Conservation (phyloP, 2,888 invertebrate genomes). For the Heteromyza rotundicornis region DNA sequence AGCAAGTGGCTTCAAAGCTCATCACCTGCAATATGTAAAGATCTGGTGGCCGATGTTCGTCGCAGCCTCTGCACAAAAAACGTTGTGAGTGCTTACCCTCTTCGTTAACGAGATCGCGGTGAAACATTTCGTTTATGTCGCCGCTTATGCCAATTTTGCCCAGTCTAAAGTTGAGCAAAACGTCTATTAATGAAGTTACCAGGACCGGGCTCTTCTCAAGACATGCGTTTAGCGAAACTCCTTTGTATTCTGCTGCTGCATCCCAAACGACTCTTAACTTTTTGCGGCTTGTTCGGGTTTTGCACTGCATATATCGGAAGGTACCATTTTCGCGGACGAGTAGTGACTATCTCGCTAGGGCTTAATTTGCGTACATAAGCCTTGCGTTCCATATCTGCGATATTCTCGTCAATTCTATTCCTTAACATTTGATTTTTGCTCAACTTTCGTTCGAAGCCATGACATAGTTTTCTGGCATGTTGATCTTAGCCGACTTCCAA, state of each 20-base stretch:
- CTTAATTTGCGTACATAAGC: conserved; percentile 25
- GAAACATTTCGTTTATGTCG: conserved; percentile 45
- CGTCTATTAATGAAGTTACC: conserved; percentile 44
- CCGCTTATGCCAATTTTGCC: conserved; percentile 45
- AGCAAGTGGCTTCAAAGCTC: conserved; percentile 39
- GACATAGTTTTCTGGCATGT: conserved; percentile 33
- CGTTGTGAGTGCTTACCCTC: conserved; percentile 45
- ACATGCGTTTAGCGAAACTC: conserved; percentile 40
- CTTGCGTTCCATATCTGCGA: conserved; percentile 22
- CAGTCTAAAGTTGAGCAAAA: conserved; percentile 53
- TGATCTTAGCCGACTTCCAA: conserved; percentile 33
- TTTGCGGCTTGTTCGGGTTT: conserved; percentile 41
- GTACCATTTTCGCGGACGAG: conserved; percentile 35
- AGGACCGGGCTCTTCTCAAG: conserved; percentile 49
- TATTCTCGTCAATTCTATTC: conserved; percentile 12
- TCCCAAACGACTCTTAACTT: conserved; percentile 45
- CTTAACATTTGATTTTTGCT: conserved; percentile 19
- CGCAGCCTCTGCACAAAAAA: conserved; percentile 43
- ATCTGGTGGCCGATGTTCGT: conserved; percentile 20
- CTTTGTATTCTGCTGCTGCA: conserved; percentile 41
- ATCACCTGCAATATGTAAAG: conserved; percentile 34
- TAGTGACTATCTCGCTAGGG: conserved; percentile 1
- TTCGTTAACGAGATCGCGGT: conserved; percentile 35
- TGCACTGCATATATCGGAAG: conserved; percentile 35
- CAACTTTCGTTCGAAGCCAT: conserved; percentile 34